These are phyloP conservation scores for Planococcus citri DNA, from an alignment of 1,140 invertebrate genomes.

Conservation along the genomic window DNA sequence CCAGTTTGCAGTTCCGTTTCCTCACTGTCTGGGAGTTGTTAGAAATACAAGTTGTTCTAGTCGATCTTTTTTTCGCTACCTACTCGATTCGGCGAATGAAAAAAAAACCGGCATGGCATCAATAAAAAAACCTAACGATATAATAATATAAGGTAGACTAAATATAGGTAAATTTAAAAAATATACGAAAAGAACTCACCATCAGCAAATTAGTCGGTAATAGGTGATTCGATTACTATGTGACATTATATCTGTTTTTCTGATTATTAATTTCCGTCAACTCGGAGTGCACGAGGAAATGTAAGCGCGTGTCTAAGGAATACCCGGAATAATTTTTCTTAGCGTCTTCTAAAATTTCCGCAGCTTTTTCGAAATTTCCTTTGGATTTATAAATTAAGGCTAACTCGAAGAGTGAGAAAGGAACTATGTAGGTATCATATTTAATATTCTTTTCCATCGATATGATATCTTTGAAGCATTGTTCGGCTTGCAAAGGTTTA, in stretches of 20 bases:
- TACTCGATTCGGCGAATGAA: too few relatives aligned
- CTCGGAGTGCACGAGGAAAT: conserved; percentile 80
- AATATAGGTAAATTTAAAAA: too few relatives aligned
- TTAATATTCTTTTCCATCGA: conserved; percentile 62
- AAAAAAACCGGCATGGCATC: too few relatives aligned
- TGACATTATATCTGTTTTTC: background rate
- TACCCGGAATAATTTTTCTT: conserved; percentile 42
- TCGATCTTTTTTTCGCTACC: too few relatives aligned
- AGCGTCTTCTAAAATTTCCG: conserved; percentile 62
- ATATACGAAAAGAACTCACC: background rate
- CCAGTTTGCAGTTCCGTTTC: too few relatives aligned
- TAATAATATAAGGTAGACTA: too few relatives aligned
- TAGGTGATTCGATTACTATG: background rate
- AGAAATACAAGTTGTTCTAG: too few relatives aligned
- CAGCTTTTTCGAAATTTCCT: conserved; percentile 51
- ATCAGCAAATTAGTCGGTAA: background rate
- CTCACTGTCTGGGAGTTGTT: too few relatives aligned
- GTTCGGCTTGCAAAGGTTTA: conserved; percentile 56
- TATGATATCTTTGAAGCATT: conserved; percentile 56
- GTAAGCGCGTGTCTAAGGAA: conserved; percentile 75
- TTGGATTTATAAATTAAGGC: conserved; percentile 60
- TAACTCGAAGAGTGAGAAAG: conserved; percentile 76
- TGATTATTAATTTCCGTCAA: conserved; percentile 41
- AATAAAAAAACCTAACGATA: too few relatives aligned
- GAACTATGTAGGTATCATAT: conserved; percentile 71